phyloP scores from a whole-genome alignment of 2,797 vertebrate genomes.

The Schizopygopsis malacanthus region DNA sequence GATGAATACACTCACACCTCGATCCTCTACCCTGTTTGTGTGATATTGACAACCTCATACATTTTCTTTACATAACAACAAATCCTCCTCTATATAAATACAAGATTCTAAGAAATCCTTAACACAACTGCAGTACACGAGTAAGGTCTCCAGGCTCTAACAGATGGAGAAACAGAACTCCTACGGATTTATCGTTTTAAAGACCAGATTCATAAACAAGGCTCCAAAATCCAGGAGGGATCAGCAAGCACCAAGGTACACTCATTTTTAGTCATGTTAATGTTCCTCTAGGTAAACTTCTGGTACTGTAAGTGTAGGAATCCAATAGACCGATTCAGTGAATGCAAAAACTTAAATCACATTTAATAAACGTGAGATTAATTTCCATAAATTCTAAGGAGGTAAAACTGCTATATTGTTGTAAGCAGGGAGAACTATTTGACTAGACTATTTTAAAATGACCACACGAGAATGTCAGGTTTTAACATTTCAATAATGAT shows the following conservation, averaged over 20 bases:
- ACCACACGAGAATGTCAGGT: background rate
- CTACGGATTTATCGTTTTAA: background rate
- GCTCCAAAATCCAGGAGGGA: background rate
- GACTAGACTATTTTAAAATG: constrained; percentile 3
- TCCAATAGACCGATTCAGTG: background rate
- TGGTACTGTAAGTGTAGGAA: background rate
- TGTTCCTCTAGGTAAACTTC: background rate
- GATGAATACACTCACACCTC: background rate
- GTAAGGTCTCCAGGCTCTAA: background rate
- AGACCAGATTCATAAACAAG: constrained; percentile 7
- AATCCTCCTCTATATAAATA: background rate
- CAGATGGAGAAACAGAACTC: constrained; percentile 23
- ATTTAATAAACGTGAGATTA: background rate
- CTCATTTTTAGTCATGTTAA: background rate
- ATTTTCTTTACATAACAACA: background rate
- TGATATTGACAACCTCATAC: background rate
- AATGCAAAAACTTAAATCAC: background rate
- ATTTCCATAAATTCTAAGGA: constrained; percentile 4
- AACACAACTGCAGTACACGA: background rate
- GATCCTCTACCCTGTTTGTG: background rate
- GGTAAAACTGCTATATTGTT: background rate
- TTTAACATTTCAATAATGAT: constrained; percentile 12
- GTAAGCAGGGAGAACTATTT: constrained; percentile 1
- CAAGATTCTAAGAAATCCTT: background rate
- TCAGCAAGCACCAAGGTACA: background rate